phyloP scores from a whole-genome alignment of 1,140 invertebrate genomes.

The Lutraria rhynchaena region DNA sequence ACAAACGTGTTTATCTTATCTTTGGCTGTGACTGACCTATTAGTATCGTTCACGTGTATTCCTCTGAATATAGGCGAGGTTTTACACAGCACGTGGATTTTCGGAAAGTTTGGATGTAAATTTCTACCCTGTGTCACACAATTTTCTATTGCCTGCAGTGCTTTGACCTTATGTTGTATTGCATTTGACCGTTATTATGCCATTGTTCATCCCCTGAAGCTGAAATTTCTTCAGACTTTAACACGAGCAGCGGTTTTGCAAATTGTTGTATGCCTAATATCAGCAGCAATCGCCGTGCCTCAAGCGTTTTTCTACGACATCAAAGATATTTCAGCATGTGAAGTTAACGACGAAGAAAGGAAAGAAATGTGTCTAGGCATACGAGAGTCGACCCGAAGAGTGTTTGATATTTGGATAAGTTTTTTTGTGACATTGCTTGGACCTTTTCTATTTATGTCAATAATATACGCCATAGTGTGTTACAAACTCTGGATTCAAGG shows the following conservation, averaged over 20 bases:
- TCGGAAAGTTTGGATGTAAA: slow-evolving; percentile 70
- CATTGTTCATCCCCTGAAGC: slow-evolving; percentile 86
- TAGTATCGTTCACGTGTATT: slow-evolving; percentile 64
- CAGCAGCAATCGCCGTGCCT: slow-evolving; percentile 85
- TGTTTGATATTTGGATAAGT: slow-evolving; percentile 65
- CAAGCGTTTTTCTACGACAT: slow-evolving; percentile 64
- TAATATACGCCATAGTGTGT: slow-evolving; percentile 67
- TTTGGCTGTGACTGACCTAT: slow-evolving; percentile 70
- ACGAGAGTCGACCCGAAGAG: slow-evolving; percentile 17
- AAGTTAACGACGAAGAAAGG: slow-evolving; percentile 17
- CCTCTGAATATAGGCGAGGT: slow-evolving; percentile 67
- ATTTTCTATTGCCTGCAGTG: slow-evolving; percentile 70
- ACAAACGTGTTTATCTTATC: slow-evolving; percentile 76
- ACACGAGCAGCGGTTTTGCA: slow-evolving; percentile 91
- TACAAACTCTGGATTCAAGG: slow-evolving; percentile 66
- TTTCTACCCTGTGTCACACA: slow-evolving; percentile 68
- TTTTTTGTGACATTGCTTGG: slow-evolving; percentile 63
- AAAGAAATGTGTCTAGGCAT: slow-evolving; percentile 51
- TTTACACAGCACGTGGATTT: slow-evolving; percentile 63
- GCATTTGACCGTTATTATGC: slow-evolving; percentile 75
- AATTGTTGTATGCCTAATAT: slow-evolving; percentile 92
- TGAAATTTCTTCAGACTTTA: slow-evolving; percentile 80
- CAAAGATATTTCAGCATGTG: slow-evolving; percentile 34
- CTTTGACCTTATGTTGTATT: slow-evolving; percentile 73
- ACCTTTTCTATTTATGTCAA: slow-evolving; percentile 63